Evolutionary conservation across 2,797 vertebrate species (phyloP), one percentile per base, ranked within the genome.

Genomic region (Pangasius krempfi): DNA sequence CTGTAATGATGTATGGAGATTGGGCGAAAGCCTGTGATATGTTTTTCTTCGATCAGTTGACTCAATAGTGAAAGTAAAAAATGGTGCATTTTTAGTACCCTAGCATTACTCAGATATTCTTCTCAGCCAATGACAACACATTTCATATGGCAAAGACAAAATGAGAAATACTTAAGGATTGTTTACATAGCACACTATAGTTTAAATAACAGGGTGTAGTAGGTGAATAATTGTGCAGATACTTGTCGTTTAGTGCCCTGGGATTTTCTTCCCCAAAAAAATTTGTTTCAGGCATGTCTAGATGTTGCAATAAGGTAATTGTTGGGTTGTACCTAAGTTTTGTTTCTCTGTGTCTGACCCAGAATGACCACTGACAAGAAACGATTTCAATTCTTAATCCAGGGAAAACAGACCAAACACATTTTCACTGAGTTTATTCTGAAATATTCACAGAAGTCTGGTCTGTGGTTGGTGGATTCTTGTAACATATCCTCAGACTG

Each of bases 391-490:
- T 79, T 30, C 25, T 79, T 72, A 76, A 60, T 50, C 60, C 27
- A 37, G 44, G 30, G 54, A 81, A 78, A 84, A 60, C 68, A 79
- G 54, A 76, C 54, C 83, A 86, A 87, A 88, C 40, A 60, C 56
- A 66, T 86, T 78, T 78, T 52, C 13, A 52, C 80, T 44, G 80
- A 25, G 82, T 85, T n/a, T 60, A 60, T 68, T 47, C 40, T 58
- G 27, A 13, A 47, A 22, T 85, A 10, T 87, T 76, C 40, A 14
- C 62, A 66, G 62, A 16, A 66, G 62, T 16, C 44, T 64, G 58
- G 2, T 44, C n/a, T n/a, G 60, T 78, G 78, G 44, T 52, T 72
- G 62, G 14, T 58, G 52, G 82, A 52, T 25, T 70, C 30, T 78
- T 52, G 37, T 76, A 80, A n/a, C 22, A 7, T 27, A 56, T 83